Evolutionary conservation across 2,888 invertebrate species (phyloP).

Genomic region (Gymnosoma rotundatum): DNA sequence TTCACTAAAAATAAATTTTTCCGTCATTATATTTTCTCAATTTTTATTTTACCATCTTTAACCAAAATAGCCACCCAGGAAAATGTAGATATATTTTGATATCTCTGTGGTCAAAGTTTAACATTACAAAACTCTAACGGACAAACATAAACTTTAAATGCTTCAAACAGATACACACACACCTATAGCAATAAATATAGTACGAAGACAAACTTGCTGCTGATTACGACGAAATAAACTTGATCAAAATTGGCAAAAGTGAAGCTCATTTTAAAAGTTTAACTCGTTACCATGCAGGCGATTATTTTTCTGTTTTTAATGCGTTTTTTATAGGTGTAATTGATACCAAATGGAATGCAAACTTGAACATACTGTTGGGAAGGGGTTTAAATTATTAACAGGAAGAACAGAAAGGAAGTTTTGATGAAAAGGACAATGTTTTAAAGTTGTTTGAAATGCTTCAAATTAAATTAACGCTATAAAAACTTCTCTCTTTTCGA

Average conservation of each 20-base stretch:
- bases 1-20: constrained; percentile 25
- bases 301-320: constrained; percentile 15
- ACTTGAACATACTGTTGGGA: too few relatives aligned
- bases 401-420: too few relatives aligned
- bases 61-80: constrained; percentile 62
- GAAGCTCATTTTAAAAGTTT: constrained; percentile 63
- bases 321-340: constrained; percentile 28
- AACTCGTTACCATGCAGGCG: constrained; percentile 60
- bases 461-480: too few relatives aligned
- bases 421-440: too few relatives aligned
- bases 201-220: constrained; percentile 4
- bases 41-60: constrained; percentile 39
- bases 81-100: constrained; percentile 43
- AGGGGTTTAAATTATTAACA: neutral
- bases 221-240: constrained; percentile 48
- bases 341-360: constrained; percentile 5
- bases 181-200: constrained; percentile 1
- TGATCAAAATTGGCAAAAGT: constrained; percentile 68
- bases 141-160: neutral
- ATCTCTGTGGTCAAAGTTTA: constrained; percentile 54
- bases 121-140: constrained; percentile 25
- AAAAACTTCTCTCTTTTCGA: too few relatives aligned
- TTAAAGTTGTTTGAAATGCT: too few relatives aligned
- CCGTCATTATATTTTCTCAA: neutral
- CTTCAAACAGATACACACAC: neutral